Evolutionary conservation across 2,797 vertebrate genomes (phyloP), one percentile per base, ranked within the genome.

Genomic region (Hyperoplus immaculatus): DNA sequence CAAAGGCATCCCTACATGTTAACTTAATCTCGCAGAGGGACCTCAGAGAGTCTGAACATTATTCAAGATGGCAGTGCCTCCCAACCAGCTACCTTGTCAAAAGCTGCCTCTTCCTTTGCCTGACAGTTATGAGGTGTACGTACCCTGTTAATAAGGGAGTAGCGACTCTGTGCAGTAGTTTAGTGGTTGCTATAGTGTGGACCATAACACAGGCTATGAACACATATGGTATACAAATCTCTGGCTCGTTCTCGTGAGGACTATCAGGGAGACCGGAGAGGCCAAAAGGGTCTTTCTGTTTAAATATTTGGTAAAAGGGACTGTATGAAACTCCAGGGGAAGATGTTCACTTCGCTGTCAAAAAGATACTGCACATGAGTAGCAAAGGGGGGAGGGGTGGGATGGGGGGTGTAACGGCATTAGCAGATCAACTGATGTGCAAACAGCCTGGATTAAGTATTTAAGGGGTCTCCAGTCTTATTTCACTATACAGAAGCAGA

Each of bases 1-100:
- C 58, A 77, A 69, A 86, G 75, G 71, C 80, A 73, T 77, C 58
- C 39, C 67, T 74, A 75, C 79, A 77, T 76, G 76, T 84, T 85
- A 80, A 83, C 80, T 69, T 72, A 72, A 84, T 91, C 69, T 89
- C 63, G 68, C 72, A 60, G 55, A 81, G 51, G 73, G 63, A 58
- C 59, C 82, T 80, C 78, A 39, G 41, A 69, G 67, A 80, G 78
- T 21, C 75, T 87, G 82, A 91, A 90, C 76, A 87, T 89, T 91
- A 92, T 90, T 92, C 79, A 88, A 86, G 75, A 89, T 83, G 84
- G 85, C 92, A 88, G 85, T 2, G 55, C 72, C 78, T 88, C 79
- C 77, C 64, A 54, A 84, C 72, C 59, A 83, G 84, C 78, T 58
- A 36, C 62, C 83, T 78, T 74, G 69, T 84, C 81, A 80, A 80